Evolutionary conservation across 1,140 invertebrate genomes (phyloP).

Genomic region (Wiebesia pumilae): DNA sequence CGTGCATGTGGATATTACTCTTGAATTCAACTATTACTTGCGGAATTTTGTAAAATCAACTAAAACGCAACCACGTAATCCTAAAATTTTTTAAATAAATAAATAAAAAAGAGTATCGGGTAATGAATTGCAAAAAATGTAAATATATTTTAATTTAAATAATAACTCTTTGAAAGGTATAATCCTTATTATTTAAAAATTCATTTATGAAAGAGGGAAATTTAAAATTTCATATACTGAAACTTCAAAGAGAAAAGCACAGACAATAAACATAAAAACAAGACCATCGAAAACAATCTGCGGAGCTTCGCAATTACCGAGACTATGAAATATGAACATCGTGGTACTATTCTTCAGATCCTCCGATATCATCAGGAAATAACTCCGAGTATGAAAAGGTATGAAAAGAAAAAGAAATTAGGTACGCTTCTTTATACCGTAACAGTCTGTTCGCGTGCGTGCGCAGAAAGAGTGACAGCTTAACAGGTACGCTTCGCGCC

Average conservation of each 20-base stretch:
- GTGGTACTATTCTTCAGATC: not conserved
- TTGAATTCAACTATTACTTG: too few relatives aligned
- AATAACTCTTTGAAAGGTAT: too few relatives aligned
- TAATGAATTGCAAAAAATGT: too few relatives aligned
- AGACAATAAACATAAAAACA: not conserved
- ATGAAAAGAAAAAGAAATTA: not conserved
- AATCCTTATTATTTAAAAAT: too few relatives aligned
- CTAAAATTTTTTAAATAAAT: too few relatives aligned
- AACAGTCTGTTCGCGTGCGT: not conserved
- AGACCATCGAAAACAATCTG: not conserved
- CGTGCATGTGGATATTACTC: too few relatives aligned
- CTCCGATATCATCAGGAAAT: conserved; percentile 26
- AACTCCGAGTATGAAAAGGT: not conserved
- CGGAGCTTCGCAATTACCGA: not conserved
- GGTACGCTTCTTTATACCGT: not conserved
- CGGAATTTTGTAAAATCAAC: too few relatives aligned
- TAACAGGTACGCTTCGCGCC: not conserved
- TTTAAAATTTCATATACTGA: not conserved
- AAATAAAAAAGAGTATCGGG: too few relatives aligned
- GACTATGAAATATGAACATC: not conserved
- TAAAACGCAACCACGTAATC: too few relatives aligned
- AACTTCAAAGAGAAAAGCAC: not conserved
- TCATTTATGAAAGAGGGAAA: not conserved
- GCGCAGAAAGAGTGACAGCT: not conserved
- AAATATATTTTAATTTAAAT: too few relatives aligned